Evolutionary conservation across 2,797 vertebrate species (phyloP).

Genomic region (Dryobates pubescens): DNA sequence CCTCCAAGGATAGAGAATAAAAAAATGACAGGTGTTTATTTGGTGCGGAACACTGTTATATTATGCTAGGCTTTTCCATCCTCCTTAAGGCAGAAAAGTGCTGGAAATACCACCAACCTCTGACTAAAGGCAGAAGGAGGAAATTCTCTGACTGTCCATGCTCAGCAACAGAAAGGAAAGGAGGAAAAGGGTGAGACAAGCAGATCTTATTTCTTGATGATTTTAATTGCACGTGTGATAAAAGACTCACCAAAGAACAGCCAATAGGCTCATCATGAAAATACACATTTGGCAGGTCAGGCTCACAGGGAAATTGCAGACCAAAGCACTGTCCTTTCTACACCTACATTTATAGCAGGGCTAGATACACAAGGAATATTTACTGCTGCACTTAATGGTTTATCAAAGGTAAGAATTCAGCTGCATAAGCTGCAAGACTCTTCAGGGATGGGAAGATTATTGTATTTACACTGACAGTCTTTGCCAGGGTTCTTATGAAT

Average conservation of each 20-base stretch:
- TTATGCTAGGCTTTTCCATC: not conserved
- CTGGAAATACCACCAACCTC: not conserved
- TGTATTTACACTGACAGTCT: conserved; percentile 38
- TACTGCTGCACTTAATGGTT: conserved; percentile 26
- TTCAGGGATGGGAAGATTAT: conserved; percentile 39
- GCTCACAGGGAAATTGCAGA: not conserved
- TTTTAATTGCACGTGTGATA: not conserved
- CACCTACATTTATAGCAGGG: not conserved
- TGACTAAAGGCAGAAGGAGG: not conserved
- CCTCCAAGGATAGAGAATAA: not conserved
- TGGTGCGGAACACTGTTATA: not conserved
- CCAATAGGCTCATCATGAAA: not conserved
- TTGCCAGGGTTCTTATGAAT: conserved; percentile 48
- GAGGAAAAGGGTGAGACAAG: not conserved
- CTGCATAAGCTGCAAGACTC: conserved; percentile 26
- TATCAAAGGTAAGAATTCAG: conserved; percentile 49
- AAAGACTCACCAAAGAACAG: not conserved
- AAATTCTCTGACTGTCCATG: not conserved
- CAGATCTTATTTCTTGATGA: not conserved
- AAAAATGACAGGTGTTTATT: not conserved
- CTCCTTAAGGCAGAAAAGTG: not conserved
- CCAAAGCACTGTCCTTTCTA: conserved; percentile 9
- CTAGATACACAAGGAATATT: conserved; percentile 18
- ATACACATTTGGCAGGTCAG: not conserved
- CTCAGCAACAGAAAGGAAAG: not conserved